Conservation (phyloP, 1,140 invertebrate genomes). For the Trichonephila inaurata region DNA sequence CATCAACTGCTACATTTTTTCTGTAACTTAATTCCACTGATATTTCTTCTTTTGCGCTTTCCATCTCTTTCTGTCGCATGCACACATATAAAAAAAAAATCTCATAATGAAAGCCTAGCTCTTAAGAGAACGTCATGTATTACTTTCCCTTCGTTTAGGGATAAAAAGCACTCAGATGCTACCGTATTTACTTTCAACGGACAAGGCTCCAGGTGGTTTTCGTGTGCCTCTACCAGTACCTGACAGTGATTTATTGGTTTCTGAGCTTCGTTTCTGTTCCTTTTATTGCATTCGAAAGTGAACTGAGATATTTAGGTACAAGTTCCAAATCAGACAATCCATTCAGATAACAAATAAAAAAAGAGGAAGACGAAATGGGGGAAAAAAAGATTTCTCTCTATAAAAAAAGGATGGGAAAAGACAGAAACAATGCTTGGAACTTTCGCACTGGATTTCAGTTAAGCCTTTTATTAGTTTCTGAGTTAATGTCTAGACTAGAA, state of each 20-base stretch:
- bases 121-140: neutral
- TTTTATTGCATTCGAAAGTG: neutral
- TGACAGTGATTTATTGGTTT: conserved; percentile 22
- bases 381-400: too few relatives aligned
- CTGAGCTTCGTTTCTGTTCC: neutral
- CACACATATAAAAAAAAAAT: neutral
- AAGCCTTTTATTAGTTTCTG: too few relatives aligned
- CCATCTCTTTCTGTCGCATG: neutral
- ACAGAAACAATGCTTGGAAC: too few relatives aligned
- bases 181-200: neutral
- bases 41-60: too few relatives aligned
- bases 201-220: conserved; percentile 5
- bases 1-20: too few relatives aligned
- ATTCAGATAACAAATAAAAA: neutral
- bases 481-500: too few relatives aligned
- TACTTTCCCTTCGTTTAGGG: neutral
- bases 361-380: too few relatives aligned
- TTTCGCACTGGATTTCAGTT: too few relatives aligned
- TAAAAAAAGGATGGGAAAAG: too few relatives aligned
- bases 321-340: neutral
- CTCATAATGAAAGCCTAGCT: conserved; percentile 2
- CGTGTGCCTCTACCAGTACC: neutral
- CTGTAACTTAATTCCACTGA: too few relatives aligned
- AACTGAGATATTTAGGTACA: neutral
- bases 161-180: neutral